phyloP scores from a whole-genome alignment of 2,888 invertebrate species.

The Ornithoptera priamus region DNA sequence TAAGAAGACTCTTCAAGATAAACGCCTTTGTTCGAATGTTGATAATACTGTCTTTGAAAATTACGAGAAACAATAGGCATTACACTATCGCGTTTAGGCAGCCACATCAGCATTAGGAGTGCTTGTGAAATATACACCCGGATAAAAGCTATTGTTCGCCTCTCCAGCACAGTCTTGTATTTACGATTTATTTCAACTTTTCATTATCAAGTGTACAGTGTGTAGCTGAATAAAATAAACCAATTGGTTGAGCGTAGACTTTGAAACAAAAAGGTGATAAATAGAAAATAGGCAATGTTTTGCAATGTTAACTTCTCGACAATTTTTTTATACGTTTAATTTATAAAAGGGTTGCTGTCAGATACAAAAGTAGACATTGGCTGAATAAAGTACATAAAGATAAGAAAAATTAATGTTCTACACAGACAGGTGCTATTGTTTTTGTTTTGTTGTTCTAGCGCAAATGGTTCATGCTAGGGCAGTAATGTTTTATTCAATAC shows the following conservation, averaged over 20 bases:
- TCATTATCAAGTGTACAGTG: not conserved
- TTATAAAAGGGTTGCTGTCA: conserved; percentile 1
- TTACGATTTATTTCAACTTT: conserved; percentile 3
- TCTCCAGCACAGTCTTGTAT: not conserved
- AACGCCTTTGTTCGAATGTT: conserved; percentile 54
- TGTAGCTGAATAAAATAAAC: not conserved
- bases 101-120: conserved; percentile 12
- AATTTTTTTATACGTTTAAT: conserved; percentile 2
- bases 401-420: conserved; percentile 22
- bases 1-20: conserved; percentile 55
- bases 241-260: not conserved
- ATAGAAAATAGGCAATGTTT: not conserved
- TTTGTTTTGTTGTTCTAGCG: conserved; percentile 13
- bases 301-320: not conserved
- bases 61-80: conserved; percentile 40
- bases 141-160: conserved; percentile 16
- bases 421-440: conserved; percentile 28
- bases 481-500: conserved; percentile 25
- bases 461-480: conserved; percentile 18
- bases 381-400: conserved; percentile 18
- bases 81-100: conserved; percentile 24
- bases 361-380: conserved; percentile 7
- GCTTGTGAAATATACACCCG: conserved; percentile 22
- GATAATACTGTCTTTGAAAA: conserved; percentile 47
- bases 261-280: not conserved